A percentile compares a stretch with the other conserved stretches of the same genome.
These are phyloP conservation scores for Athrips mouffetella DNA, from an alignment of 2,888 invertebrate genomes.

Conservation along the genomic window DNA sequence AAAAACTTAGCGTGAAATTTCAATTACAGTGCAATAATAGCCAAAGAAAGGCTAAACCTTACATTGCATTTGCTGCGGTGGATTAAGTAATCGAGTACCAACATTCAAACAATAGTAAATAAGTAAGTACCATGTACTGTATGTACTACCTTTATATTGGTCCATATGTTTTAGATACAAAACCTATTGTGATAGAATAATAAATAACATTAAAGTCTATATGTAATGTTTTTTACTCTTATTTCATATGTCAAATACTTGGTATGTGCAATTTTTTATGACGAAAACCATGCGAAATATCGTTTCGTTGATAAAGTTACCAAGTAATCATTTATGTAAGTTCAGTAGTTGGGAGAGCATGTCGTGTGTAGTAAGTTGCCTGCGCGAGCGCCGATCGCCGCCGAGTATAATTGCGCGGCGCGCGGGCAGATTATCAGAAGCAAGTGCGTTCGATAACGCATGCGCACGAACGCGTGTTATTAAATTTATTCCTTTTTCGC, in stretches of 20 bases:
- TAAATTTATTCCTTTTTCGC: constrained; percentile 77
- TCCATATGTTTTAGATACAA: too few species aligned
- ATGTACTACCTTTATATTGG: too few species aligned
- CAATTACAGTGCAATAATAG: constrained; percentile 44
- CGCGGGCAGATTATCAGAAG: constrained; percentile 74
- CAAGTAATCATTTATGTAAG: too few species aligned
- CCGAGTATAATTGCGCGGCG: constrained; percentile 63
- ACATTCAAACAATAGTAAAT: constrained; percentile 42
- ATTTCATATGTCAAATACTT: too few species aligned
- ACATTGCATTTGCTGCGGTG: constrained; percentile 52
- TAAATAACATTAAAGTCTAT: too few species aligned
- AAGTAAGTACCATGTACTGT: too few species aligned
- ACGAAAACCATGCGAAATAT: too few species aligned
- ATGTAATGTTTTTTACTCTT: too few species aligned
- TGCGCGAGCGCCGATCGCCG: constrained; percentile 27
- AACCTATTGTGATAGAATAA: too few species aligned
- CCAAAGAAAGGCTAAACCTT: constrained; percentile 41
- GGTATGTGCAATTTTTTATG: too few species aligned
- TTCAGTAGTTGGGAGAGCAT: neutral
- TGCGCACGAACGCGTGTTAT: constrained; percentile 76
- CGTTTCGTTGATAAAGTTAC: too few species aligned
- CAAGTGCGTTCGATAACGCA: constrained; percentile 77
- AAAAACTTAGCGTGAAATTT: constrained; percentile 56
- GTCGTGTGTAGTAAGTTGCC: too few species aligned
- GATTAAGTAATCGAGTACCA: constrained; percentile 58